These are phyloP conservation scores for Incurvaria masculella DNA, from an alignment of 2,888 invertebrate genomes.

Conservation along the genomic window DNA sequence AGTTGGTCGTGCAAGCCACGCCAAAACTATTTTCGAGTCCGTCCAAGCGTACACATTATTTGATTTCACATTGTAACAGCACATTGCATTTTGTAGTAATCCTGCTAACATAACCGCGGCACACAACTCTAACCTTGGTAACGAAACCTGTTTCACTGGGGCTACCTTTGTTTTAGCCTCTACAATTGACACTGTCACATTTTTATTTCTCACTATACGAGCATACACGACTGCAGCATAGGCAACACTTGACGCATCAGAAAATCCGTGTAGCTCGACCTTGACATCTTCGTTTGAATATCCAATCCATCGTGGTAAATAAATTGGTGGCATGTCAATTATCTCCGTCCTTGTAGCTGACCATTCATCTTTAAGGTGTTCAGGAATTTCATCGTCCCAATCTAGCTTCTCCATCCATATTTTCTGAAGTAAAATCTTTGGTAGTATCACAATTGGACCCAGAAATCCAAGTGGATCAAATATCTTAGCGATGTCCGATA, in stretches of 20 bases:
- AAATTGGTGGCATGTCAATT: neutral
- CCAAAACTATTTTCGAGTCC: conserved; percentile 18
- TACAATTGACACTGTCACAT: conserved; percentile 5
- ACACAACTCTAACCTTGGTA: conserved; percentile 20
- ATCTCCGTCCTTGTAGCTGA: neutral
- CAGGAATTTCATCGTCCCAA: neutral
- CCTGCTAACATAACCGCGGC: conserved; percentile 18
- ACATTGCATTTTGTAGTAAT: conserved; percentile 9
- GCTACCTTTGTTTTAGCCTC: neutral
- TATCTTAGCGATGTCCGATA: neutral
- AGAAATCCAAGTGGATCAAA: neutral
- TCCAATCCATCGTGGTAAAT: neutral
- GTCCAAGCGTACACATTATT: conserved; percentile 14
- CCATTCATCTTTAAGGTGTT: neutral
- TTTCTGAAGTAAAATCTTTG: neutral
- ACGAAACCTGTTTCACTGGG: neutral
- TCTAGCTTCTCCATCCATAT: neutral
- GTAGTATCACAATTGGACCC: neutral
- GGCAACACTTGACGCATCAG: conserved; percentile 17
- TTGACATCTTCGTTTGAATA: conserved; percentile 14
- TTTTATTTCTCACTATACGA: conserved; percentile 3
- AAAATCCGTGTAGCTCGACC: conserved; percentile 19
- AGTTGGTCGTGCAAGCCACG: conserved; percentile 15
- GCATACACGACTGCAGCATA: conserved; percentile 18
- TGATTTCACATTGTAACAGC: conserved; percentile 6